These are phyloP conservation scores for Acanthaster planci DNA, from an alignment of 35 echinoderm and acorn worm genomes.

Conservation along the genomic window DNA sequence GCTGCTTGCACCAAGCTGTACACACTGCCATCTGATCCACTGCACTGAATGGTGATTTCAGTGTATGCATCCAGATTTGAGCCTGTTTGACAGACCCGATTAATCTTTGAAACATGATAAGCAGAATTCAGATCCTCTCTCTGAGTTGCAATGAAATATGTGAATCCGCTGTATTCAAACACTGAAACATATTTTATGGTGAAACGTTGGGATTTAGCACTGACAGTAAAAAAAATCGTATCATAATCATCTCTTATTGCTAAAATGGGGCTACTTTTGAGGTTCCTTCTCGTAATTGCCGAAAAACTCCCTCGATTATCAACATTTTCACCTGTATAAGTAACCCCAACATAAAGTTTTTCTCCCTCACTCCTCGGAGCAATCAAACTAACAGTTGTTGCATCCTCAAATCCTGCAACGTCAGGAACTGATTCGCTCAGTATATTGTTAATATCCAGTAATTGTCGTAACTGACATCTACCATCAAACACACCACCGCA, in stretches of 20 bases:
- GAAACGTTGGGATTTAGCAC: neutral
- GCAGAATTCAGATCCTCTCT: neutral
- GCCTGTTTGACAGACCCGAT: neutral
- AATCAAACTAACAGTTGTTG: neutral
- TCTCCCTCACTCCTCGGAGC: neutral
- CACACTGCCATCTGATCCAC: neutral
- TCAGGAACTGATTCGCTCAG: neutral
- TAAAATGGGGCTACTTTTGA: too few relatives aligned
- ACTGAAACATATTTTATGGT: neutral
- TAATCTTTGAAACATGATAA: neutral
- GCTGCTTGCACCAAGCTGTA: slow-evolving; percentile 42
- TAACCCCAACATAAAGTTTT: neutral
- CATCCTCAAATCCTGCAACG: slow-evolving; percentile 7
- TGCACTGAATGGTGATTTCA: slow-evolving; percentile 24
- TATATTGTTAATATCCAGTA: neutral
- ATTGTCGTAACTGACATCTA: neutral
- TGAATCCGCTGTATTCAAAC: neutral
- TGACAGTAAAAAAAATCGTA: neutral
- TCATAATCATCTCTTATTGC: too few relatives aligned
- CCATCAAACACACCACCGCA: neutral
- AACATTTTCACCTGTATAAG: neutral
- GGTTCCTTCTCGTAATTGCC: neutral
- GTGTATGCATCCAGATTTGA: neutral
- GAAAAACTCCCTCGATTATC: neutral
- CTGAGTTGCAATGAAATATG: neutral